Evolutionary conservation across 2,113 vertebrate species (phyloP).

Genomic region (Tragelaphus buxtoni): DNA sequence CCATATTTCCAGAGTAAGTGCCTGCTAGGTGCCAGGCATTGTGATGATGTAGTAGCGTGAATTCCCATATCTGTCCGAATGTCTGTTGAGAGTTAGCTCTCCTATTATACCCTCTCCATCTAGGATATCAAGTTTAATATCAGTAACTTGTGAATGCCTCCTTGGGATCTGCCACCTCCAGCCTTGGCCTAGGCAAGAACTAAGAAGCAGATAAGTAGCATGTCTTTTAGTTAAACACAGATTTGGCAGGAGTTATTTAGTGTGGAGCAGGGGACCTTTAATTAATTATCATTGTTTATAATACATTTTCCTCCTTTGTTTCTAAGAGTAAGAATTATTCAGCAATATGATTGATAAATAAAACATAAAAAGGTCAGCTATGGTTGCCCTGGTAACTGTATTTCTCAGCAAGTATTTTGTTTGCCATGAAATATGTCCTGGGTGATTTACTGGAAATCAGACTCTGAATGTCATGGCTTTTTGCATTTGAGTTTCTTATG

Average conservation of each 20-base stretch:
- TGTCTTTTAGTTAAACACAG: constrained; percentile 43
- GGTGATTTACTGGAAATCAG: constrained; percentile 64
- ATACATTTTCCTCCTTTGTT: constrained; percentile 61
- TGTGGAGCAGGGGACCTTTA: constrained; percentile 42
- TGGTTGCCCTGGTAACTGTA: constrained; percentile 69
- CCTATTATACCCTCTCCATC: not conserved
- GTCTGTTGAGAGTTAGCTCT: not conserved
- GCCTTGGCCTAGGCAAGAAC: not conserved
- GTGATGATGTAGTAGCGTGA: not conserved
- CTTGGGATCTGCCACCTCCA: not conserved
- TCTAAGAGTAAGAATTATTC: constrained; percentile 65
- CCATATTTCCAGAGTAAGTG: not conserved
- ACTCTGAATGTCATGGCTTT: constrained; percentile 64
- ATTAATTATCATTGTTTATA: constrained; percentile 71
- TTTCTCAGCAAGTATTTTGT: constrained; percentile 70
- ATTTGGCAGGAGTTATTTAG: constrained; percentile 44
- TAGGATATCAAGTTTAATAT: not conserved
- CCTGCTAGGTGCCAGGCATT: not conserved
- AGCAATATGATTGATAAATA: constrained; percentile 67
- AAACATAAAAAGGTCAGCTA: constrained; percentile 71
- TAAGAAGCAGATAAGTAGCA: not conserved
- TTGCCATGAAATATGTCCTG: constrained; percentile 65
- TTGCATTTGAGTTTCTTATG: constrained; percentile 56
- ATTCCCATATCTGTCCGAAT: not conserved
- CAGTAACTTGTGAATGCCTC: not conserved